These are phyloP conservation scores for Pardalotus punctatus DNA, from an alignment of 2,113 vertebrate genomes.

Conservation along the genomic window DNA sequence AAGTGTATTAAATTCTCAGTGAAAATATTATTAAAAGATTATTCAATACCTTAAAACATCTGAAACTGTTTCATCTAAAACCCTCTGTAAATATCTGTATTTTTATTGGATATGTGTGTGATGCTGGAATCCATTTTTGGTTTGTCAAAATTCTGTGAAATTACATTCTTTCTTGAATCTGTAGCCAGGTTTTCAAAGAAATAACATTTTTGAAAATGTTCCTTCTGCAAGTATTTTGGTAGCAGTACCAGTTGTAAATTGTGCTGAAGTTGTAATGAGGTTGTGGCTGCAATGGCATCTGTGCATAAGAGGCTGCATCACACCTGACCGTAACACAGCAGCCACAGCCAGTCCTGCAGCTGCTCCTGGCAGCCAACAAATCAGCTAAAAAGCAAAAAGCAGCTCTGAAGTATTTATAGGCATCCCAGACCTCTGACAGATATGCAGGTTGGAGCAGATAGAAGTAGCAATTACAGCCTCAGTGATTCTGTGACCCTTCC, in stretches of 20 bases:
- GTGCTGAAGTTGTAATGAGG: not conserved
- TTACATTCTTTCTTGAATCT: not conserved
- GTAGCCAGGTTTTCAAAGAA: not conserved
- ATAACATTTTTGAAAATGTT: rapidly evolving
- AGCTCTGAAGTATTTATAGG: not conserved
- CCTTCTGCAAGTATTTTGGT: not conserved
- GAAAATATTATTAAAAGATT: not conserved
- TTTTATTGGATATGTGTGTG: not conserved
- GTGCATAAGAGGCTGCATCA: not conserved
- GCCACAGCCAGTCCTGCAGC: not conserved
- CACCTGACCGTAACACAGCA: rapidly evolving
- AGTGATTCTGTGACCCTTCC: not conserved
- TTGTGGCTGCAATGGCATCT: not conserved
- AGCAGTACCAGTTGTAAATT: not conserved
- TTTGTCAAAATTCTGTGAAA: not conserved
- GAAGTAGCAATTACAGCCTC: not conserved
- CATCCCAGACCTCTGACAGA: not conserved
- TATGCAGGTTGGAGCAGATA: rapidly evolving
- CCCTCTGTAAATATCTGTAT: not conserved
- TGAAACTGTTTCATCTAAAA: not conserved
- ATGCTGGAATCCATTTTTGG: not conserved
- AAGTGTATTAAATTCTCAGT: not conserved
- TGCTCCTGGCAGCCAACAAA: rapidly evolving
- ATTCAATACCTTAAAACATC: not conserved
- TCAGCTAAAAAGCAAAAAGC: rapidly evolving